phyloP scores from a whole-genome alignment of 2,797 vertebrate genomes.

The Tragelaphus oryx region DNA sequence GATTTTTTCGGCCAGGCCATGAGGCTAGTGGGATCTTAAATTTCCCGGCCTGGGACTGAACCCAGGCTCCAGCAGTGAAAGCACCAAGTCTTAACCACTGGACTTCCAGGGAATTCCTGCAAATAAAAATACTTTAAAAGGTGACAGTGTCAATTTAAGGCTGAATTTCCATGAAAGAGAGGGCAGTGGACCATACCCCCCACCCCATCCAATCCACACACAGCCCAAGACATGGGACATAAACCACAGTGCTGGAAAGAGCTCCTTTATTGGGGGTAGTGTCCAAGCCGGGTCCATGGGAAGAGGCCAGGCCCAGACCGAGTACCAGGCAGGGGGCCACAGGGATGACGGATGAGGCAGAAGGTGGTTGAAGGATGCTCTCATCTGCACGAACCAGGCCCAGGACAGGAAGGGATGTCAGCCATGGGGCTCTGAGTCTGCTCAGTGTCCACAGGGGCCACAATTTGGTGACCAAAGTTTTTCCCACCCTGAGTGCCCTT shows the following conservation, averaged over 20 bases:
- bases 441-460: neutral
- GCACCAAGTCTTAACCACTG: neutral
- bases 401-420: neutral
- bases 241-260: neutral
- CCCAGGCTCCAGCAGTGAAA: neutral
- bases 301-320: neutral
- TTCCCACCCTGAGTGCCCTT: constrained; percentile 20
- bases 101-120: neutral
- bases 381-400: constrained; percentile 35
- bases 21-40: neutral
- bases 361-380: neutral
- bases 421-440: neutral
- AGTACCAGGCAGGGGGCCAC: neutral
- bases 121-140: neutral
- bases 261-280: constrained; percentile 60
- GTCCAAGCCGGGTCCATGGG: neutral
- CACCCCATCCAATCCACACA: neutral
- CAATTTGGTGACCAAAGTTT: neutral
- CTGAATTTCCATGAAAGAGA: neutral
- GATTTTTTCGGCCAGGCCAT: neutral
- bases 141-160: neutral
- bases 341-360: neutral
- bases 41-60: neutral
- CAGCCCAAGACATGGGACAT: neutral
- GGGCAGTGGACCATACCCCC: neutral